Percentiles rank a stretch among this genome's conserved stretches.
Evolutionary conservation across 2,113 vertebrate species (phyloP).

Genomic region (Diglossa brunneiventris): DNA sequence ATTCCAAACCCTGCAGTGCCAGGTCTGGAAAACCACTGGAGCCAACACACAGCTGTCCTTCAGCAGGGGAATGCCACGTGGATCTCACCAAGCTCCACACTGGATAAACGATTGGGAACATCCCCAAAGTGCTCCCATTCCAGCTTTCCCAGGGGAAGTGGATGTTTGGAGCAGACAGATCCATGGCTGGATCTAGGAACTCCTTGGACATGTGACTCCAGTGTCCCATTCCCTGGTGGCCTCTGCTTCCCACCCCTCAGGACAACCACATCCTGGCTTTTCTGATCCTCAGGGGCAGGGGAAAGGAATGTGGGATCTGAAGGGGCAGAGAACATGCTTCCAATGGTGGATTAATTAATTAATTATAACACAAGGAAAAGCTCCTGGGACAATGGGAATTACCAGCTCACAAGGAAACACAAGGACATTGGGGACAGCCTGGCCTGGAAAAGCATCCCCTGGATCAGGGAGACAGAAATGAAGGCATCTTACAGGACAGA

Average conservation of each 20-base stretch:
- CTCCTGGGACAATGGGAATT: not conserved
- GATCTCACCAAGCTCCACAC: rapidly evolving
- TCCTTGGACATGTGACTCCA: not conserved
- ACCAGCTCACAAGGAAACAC: not conserved
- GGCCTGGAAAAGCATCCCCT: not conserved
- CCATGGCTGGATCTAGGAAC: not conserved
- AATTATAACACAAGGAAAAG: not conserved
- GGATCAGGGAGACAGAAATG: not conserved
- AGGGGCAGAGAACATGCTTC: not conserved
- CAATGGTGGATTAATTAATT: not conserved
- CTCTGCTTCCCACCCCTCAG: not conserved
- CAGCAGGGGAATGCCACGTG: rapidly evolving
- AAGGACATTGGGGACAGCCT: not conserved
- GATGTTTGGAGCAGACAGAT: not conserved
- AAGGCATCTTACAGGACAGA: not conserved
- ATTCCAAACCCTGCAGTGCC: not conserved
- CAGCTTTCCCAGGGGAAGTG: too few relatives aligned
- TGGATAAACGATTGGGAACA: rapidly evolving
- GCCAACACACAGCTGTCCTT: not conserved
- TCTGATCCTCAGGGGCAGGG: rapidly evolving
- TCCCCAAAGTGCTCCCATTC: rapidly evolving
- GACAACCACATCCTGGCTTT: not conserved
- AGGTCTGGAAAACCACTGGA: not conserved
- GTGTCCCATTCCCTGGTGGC: rapidly evolving
- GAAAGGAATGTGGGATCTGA: not conserved